A percentile compares a stretch with the other conserved stretches of the same genome.
These are phyloP conservation scores for Gallinago stenura DNA, from an alignment of 2,797 vertebrate genomes.

Conservation along the genomic window DNA sequence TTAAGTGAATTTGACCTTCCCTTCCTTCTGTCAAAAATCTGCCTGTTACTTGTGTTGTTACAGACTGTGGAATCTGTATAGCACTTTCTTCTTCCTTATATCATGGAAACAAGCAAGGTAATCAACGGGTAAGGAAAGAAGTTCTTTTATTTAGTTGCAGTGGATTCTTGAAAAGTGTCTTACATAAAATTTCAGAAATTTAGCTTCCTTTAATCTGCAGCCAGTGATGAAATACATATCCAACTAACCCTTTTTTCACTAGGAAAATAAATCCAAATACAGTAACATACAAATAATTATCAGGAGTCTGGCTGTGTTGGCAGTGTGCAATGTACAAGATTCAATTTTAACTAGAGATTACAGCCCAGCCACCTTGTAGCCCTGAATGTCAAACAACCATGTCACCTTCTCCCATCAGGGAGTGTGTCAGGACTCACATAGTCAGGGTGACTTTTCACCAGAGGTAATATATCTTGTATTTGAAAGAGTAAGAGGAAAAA, in stretches of 20 bases:
- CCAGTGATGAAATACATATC: slow-evolving; percentile 63
- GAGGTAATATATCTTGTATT: slow-evolving; percentile 52
- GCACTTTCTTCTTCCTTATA: not conserved
- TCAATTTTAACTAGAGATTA: slow-evolving; percentile 80
- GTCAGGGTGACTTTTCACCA: slow-evolving; percentile 68
- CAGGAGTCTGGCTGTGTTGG: slow-evolving; percentile 55
- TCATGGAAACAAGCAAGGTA: not conserved
- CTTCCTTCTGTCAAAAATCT: not conserved
- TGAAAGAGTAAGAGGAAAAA: not conserved
- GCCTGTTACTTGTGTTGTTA: not conserved
- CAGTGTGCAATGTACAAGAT: slow-evolving; percentile 70
- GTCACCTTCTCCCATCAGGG: slow-evolving; percentile 71
- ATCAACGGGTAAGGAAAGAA: not conserved
- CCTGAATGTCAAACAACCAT: slow-evolving; percentile 75
- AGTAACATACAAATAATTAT: slow-evolving; percentile 75
- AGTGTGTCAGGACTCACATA: slow-evolving; percentile 63
- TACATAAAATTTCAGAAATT: slow-evolving; percentile 14
- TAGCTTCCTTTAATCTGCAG: slow-evolving; percentile 51
- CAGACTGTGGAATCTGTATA: not conserved
- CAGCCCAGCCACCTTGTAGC: slow-evolving; percentile 65
- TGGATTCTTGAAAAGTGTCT: not conserved
- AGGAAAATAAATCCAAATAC: slow-evolving; percentile 71
- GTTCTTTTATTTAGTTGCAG: not conserved
- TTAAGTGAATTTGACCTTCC: slow-evolving; percentile 26
- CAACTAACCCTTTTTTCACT: slow-evolving; percentile 17